Evolutionary conservation across 2,888 invertebrate species (phyloP).

Genomic region (Drosophila yooni): DNA sequence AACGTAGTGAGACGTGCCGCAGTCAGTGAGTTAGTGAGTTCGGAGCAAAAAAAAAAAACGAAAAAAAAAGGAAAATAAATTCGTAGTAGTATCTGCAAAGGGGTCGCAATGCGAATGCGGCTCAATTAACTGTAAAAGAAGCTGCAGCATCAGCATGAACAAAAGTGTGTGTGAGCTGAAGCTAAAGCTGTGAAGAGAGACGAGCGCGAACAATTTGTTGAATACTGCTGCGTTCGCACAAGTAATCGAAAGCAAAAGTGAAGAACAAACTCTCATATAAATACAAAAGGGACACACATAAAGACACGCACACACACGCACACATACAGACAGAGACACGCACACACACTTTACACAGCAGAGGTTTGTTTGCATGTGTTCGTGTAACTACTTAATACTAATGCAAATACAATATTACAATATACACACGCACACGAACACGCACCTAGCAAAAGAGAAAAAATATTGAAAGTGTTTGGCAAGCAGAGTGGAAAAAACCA

Average conservation of each 20-base stretch:
- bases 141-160: conserved; percentile 32
- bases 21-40: conserved; percentile 26
- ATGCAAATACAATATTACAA: conserved; percentile 57
- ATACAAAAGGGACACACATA: conserved; percentile 19
- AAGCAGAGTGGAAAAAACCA: conserved; percentile 51
- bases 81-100: conserved; percentile 27
- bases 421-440: conserved; percentile 55
- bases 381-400: conserved; percentile 53
- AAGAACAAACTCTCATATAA: conserved; percentile 34
- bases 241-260: conserved; percentile 67
- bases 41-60: conserved; percentile 4
- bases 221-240: conserved; percentile 57
- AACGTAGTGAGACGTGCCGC: conserved; percentile 25
- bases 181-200: conserved; percentile 29
- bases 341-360: conserved; percentile 7
- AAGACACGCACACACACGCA: not conserved
- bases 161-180: conserved; percentile 29
- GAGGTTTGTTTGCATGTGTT: conserved; percentile 21
- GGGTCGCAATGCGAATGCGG: conserved; percentile 46
- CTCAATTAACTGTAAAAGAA: conserved; percentile 72
- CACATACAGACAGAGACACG: conserved; percentile 11
- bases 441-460: conserved; percentile 26
- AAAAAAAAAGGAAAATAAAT: not conserved
- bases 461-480: conserved; percentile 50
- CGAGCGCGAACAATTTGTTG: conserved; percentile 76